Evolutionary conservation across 2,888 invertebrate genomes (phyloP), one percentile per base, ranked within the genome.

Genomic region (Parnassius smintheus): DNA sequence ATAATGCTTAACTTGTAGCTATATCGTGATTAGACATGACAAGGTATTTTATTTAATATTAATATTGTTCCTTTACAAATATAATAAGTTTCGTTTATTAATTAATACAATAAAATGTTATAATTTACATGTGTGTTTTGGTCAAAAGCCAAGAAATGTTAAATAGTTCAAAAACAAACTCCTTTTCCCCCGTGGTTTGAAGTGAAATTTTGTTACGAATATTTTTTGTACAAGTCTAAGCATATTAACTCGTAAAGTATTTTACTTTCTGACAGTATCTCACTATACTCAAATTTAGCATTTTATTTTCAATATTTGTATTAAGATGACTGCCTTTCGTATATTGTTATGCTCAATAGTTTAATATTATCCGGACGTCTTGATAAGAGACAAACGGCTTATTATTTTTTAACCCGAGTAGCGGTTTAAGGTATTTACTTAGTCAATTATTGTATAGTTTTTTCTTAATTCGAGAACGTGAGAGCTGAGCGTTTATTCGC

Each of bases 381-480:
- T 9, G 35, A 56, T 63, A 65, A 65, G 66, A 60, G 66, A 65
- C 81, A 81, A 82, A 55, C 82, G 87, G 85, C 82, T 82, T 84
- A 87, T 86, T 85, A 80, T 84, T 85, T 81, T 81, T 80, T 67
- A 75, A 74, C 78, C 81, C 81, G 72, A 71, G 73, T 86, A 86
- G 85, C 82, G 77, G 76, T 83, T 82, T 88, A 90, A 91, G 90
- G 80, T 91, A 89, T 91, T 88, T 91, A 89, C 90, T 88, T 91
- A 91, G 91, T 91, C 91, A 91, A 91, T 90, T 91, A 91, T 85
- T 84, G 80, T 87, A 84, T 85, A 87, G 85, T 83, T 89, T 87
- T 77, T 83, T 70, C 79, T 75, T 75, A 77, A 74, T 71, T 76
- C 74, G 70, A 70, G 73, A 76, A 74, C 69, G 75, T 70, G 73